Percentiles rank a stretch among this genome's conserved stretches.
Evolutionary conservation across 2,888 invertebrate species (phyloP).

Genomic region (Blomia tropicalis): DNA sequence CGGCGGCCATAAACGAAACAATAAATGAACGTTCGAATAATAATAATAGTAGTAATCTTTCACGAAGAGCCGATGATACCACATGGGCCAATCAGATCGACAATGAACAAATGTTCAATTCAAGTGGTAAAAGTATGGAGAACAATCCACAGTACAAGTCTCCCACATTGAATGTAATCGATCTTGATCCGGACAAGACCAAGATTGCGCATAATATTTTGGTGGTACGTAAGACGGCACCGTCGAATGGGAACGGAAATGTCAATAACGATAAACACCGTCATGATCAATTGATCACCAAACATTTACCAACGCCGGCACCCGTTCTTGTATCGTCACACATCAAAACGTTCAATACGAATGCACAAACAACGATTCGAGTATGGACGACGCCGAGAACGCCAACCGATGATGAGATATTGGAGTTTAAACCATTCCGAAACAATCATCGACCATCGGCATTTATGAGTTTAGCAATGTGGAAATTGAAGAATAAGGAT

Average conservation of each 20-base stretch:
- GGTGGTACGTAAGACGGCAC: slow-evolving; percentile 18
- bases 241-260: neutral
- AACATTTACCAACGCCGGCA: neutral
- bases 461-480: slow-evolving; percentile 14
- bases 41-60: neutral
- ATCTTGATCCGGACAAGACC: slow-evolving; percentile 17
- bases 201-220: slow-evolving; percentile 23
- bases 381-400: neutral
- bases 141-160: neutral
- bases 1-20: too few species aligned
- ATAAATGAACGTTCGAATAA: too few species aligned
- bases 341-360: neutral
- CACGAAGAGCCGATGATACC: neutral
- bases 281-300: neutral
- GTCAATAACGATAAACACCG: neutral
- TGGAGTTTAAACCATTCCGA: slow-evolving; percentile 9
- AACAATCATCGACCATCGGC: slow-evolving; percentile 21
- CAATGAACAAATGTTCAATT: neutral
- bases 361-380: neutral
- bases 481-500: neutral
- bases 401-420: neutral
- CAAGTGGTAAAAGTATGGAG: neutral
- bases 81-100: slow-evolving; percentile 1
- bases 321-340: slow-evolving; percentile 5
- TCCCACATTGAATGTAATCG: slow-evolving; percentile 23